Base-by-base conservation (phyloP, 2,888 invertebrate genomes). In the Ctena decussata region DNA sequence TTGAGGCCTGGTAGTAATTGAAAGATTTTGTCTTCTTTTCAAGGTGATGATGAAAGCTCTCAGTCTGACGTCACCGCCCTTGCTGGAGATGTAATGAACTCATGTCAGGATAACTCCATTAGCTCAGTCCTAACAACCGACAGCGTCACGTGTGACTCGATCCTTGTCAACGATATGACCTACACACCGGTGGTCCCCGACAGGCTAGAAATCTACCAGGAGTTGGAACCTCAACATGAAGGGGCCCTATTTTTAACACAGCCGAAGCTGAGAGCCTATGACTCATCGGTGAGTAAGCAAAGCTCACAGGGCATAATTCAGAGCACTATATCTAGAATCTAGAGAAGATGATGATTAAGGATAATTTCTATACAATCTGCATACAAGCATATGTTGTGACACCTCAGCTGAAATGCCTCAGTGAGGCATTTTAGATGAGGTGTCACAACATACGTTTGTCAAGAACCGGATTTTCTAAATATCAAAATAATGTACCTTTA, bases 211-310 rank as follows among this genome's bases (percentile, higher is more conserved):
- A 80, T 87, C 30, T 18, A 74, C n/a, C 46, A 70, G 30, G 2
- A 32, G 5, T 11, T 77, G n/a, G 30, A 18, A n/a, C 57, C 82
- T n/a, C 27, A 80, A 46, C 84, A 87, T 24, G 87, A 87, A 30
- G 80, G 77, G 0, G 87, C 80, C 0, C 80, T 73, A 24, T 84
- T 87, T 30, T 12, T 37, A 11, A 46, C 46, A 5, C 87, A 87
- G 60, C 84, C 87, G 35, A 87, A 77, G 46, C 75, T 87, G 24
- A 71, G 87, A 44, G 87, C 84, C 0, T 80, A 71, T 80, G 84
- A 87, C 41, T n/a, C 32, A 46, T 39, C 57, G 70, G 86, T 86
- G 60, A 70, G 85, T 79, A 5, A 15, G n/a, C n/a, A n/a, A n/a
- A n/a, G n/a, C n/a, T n/a, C n/a, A n/a, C n/a, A n/a, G n/a, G n/a